A percentile compares a stretch with the other conserved stretches of the same genome.
These are phyloP conservation scores for Nannobrachium achirus DNA, from an alignment of 2,113 vertebrate genomes.

Conservation along the genomic window DNA sequence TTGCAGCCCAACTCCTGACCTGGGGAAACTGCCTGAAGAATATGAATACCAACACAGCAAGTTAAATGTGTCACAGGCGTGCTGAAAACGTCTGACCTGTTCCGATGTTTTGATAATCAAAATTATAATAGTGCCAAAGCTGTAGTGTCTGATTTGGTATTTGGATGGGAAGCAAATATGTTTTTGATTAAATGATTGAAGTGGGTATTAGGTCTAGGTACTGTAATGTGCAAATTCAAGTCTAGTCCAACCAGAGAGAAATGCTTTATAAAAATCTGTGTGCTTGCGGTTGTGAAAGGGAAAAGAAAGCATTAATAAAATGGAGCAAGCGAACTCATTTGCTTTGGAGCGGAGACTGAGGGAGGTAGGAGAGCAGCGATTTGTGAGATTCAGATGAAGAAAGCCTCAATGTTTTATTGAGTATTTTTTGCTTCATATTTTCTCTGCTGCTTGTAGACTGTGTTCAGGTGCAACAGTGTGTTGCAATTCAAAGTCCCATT, in stretches of 20 bases:
- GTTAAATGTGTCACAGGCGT: constrained; percentile 44
- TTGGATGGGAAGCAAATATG: constrained; percentile 16
- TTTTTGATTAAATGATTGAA: constrained; percentile 18
- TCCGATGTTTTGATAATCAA: constrained; percentile 39
- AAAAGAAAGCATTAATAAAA: neutral
- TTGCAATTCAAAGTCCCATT: too few relatives aligned
- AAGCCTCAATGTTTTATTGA: too few relatives aligned
- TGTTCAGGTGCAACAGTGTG: too few relatives aligned
- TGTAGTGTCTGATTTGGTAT: constrained; percentile 34
- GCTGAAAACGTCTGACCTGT: constrained; percentile 45
- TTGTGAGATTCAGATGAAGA: too few relatives aligned
- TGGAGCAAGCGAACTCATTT: neutral
- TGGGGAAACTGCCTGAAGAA: constrained; percentile 56
- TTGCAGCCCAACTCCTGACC: constrained; percentile 49
- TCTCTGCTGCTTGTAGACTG: too few relatives aligned
- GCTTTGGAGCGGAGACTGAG: neutral
- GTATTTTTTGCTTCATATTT: too few relatives aligned
- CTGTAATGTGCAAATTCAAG: neutral
- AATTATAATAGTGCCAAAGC: neutral
- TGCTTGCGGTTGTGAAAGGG: neutral
- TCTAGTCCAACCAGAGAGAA: too few relatives aligned
- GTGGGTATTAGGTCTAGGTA: neutral
- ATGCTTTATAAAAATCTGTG: neutral
- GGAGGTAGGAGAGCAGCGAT: too few relatives aligned
- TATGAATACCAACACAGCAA: constrained; percentile 50